phyloP scores from a whole-genome alignment of 2,797 vertebrate genomes.

The Tadarida brasiliensis region DNA sequence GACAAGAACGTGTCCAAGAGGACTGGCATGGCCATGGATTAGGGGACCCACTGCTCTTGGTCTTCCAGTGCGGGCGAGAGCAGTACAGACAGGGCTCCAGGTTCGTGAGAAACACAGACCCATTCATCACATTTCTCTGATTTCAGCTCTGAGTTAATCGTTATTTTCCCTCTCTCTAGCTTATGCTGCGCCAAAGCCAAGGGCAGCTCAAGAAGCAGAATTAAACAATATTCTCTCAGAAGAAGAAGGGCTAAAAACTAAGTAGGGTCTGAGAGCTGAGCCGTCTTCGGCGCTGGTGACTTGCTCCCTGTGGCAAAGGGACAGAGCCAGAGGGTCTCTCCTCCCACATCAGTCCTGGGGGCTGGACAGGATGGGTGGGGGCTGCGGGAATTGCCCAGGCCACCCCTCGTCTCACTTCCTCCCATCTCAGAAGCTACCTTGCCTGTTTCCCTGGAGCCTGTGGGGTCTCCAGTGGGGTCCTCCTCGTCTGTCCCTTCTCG shows the following conservation, averaged over 20 bases:
- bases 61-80: rapidly evolving
- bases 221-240: background rate
- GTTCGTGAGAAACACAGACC: background rate
- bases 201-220: background rate
- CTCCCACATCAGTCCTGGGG: rapidly evolving
- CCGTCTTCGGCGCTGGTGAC: background rate
- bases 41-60: background rate
- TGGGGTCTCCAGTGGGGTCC: background rate
- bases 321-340: background rate
- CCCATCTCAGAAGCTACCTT: background rate
- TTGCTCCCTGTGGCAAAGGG: rapidly evolving
- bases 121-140: background rate
- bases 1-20: background rate
- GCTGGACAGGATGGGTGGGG: background rate
- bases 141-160: background rate
- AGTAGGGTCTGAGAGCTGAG: background rate
- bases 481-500: background rate
- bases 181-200: background rate
- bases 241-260: background rate
- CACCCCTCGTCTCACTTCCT: background rate
- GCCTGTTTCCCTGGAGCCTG: background rate
- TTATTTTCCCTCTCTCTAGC: background rate
- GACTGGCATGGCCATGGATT: no score
- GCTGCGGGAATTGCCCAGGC: background rate
- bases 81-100: rapidly evolving